Evolutionary conservation across 2,888 invertebrate species (phyloP).

Genomic region (Pterobdella sp.): DNA sequence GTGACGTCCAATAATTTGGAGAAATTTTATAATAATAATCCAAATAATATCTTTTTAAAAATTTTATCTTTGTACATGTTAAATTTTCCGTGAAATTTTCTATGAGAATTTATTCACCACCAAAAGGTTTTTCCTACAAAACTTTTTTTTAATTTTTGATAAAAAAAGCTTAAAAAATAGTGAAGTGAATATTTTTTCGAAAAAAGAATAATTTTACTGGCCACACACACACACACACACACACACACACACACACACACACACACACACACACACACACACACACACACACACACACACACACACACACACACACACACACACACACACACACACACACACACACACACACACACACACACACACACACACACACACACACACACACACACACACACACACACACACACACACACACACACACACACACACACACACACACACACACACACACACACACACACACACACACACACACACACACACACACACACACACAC

Average conservation of each 20-base stretch:
- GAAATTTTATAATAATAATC: too few relatives aligned
- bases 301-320: constrained; percentile 1
- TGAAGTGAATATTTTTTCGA: not conserved
- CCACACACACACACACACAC: not conserved
- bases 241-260: constrained; percentile 1
- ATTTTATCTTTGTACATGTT: too few relatives aligned
- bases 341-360: not conserved
- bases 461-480: constrained; percentile 1
- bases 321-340: constrained; percentile 1
- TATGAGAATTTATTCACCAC: too few relatives aligned
- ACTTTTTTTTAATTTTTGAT: not conserved
- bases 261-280: constrained; percentile 1
- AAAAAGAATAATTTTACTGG: not conserved
- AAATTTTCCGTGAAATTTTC: too few relatives aligned
- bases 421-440: not conserved
- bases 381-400: constrained; percentile 8
- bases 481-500: not conserved
- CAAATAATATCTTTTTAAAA: too few relatives aligned
- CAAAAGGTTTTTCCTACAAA: too few relatives aligned
- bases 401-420: not conserved
- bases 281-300: constrained; percentile 1
- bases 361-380: not conserved
- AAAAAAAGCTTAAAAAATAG: not conserved
- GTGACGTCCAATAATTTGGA: too few relatives aligned
- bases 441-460: not conserved